phyloP scores from a whole-genome alignment of 2,888 invertebrate genomes.

The Melanostoma mellinum region DNA sequence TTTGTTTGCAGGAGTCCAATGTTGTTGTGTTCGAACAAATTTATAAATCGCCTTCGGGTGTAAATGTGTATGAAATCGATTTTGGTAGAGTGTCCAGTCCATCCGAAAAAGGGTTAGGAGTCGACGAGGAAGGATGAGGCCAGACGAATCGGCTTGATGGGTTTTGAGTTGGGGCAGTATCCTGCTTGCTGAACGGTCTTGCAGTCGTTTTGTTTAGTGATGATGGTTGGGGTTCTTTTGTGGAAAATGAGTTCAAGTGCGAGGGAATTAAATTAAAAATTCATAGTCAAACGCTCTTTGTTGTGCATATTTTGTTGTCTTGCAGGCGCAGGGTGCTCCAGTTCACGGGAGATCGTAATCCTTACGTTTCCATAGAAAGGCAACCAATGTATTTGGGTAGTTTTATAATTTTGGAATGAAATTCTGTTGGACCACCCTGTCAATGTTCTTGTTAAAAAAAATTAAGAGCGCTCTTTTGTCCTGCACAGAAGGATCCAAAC shows the following conservation, averaged over 20 bases:
- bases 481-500: constrained; percentile 41
- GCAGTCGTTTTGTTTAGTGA: constrained; percentile 14
- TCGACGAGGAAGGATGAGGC: constrained; percentile 49
- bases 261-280: constrained; percentile 53
- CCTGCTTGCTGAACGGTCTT: neutral
- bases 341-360: too few species aligned
- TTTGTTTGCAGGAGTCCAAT: constrained; percentile 36
- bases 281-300: constrained; percentile 24
- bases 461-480: constrained; percentile 32
- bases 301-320: neutral
- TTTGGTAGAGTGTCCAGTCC: constrained; percentile 32
- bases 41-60: constrained; percentile 56
- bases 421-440: neutral
- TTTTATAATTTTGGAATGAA: neutral
- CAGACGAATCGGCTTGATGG: constrained; percentile 51
- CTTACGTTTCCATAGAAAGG: too few species aligned
- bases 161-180: neutral
- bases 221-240: constrained; percentile 6
- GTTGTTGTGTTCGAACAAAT: constrained; percentile 29
- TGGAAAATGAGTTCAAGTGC: constrained; percentile 63
- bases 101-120: constrained; percentile 53
- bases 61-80: constrained; percentile 61
- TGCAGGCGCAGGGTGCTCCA: neutral
- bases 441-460: constrained; percentile 10
- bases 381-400: neutral